Conservation (phyloP, 2,797 vertebrate genomes). For the Pseudochirops cupreus region DNA sequence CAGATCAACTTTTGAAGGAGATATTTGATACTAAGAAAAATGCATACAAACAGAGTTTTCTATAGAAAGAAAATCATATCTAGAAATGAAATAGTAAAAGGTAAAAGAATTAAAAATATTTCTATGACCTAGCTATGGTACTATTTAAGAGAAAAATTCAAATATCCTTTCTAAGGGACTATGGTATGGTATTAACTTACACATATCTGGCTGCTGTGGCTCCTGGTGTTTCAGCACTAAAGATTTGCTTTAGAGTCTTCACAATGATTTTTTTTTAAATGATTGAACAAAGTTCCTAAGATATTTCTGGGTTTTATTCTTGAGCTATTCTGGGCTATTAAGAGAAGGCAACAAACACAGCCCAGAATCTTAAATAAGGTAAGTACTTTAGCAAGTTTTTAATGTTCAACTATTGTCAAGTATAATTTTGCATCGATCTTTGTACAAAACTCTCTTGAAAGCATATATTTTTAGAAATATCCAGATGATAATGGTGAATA, state of each 20-base stretch:
- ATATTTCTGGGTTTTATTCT: fast-evolving
- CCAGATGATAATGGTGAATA: background rate
- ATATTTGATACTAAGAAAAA: background rate
- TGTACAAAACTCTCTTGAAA: background rate
- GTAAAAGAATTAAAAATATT: background rate
- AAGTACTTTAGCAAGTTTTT: background rate
- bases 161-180: background rate
- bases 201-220: background rate
- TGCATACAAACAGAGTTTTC: background rate
- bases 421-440: slow-evolving; percentile 5
- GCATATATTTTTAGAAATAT: background rate
- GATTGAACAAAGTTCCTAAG: background rate
- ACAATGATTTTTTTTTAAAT: slow-evolving; percentile 10
- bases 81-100: background rate
- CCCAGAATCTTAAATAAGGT: background rate
- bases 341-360: background rate
- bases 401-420: background rate
- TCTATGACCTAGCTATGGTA: background rate
- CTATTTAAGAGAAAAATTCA: background rate
- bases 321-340: background rate
- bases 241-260: slow-evolving; percentile 32
- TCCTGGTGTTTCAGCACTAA: background rate
- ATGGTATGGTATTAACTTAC: slow-evolving; percentile 7
- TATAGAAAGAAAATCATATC: background rate
- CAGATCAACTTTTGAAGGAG: background rate